These are phyloP conservation scores for Anabacerthia variegaticeps DNA, from an alignment of 2,797 vertebrate genomes.

Conservation along the genomic window DNA sequence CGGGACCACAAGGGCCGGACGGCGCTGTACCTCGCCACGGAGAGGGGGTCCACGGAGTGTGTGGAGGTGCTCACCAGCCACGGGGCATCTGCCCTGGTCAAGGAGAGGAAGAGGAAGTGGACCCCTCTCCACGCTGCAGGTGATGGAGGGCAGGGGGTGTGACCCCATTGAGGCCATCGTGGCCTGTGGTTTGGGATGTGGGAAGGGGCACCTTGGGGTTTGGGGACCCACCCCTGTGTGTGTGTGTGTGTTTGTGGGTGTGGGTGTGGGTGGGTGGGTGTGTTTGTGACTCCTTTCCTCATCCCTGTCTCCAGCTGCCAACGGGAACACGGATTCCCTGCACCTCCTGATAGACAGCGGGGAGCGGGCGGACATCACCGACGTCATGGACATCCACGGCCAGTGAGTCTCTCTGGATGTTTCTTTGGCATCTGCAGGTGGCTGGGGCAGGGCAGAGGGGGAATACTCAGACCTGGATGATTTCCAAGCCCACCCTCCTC, in stretches of 20 bases:
- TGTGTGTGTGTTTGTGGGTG: neutral
- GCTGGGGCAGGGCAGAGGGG: neutral
- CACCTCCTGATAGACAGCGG: conserved; percentile 93
- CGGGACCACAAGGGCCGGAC: conserved; percentile 91
- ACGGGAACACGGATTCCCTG: conserved; percentile 92
- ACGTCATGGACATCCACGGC: conserved; percentile 87
- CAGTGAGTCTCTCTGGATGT: conserved; percentile 82
- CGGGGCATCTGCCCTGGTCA: conserved; percentile 90
- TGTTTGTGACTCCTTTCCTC: neutral
- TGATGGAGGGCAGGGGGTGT: conserved; percentile 6
- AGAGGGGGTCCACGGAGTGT: conserved; percentile 88
- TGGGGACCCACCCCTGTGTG: neutral
- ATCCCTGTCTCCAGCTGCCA: conserved; percentile 80
- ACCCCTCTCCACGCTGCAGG: conserved; percentile 94
- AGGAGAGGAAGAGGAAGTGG: conserved; percentile 91
- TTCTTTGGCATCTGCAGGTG: neutral
- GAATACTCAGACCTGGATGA: rapidly evolving
- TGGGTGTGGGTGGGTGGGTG: too few relatives aligned
- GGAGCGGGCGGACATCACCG: conserved; percentile 83
- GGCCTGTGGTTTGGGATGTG: neutral
- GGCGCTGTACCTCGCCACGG: conserved; percentile 92
- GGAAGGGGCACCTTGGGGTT: neutral
- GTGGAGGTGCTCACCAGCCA: conserved; percentile 93
- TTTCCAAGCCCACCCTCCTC: neutral
- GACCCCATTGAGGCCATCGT: rapidly evolving